Evolutionary conservation across 23 tunicate species (phyloP).

Genomic region (Styela clava): DNA sequence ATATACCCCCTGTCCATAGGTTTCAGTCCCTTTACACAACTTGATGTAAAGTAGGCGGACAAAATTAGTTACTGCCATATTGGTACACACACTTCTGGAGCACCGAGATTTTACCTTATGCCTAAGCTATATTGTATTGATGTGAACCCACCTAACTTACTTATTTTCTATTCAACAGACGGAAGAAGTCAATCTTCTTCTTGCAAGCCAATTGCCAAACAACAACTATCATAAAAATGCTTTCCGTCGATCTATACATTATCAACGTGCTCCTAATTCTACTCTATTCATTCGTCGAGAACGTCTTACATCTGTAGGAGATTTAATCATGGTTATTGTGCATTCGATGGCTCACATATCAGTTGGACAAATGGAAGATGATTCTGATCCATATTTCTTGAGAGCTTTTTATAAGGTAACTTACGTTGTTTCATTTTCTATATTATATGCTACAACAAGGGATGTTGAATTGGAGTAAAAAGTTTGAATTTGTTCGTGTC

Average conservation of each 20-base stretch:
- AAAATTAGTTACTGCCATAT: too few relatives aligned
- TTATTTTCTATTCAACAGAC: neutral
- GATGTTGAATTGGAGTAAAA: neutral
- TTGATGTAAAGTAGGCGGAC: too few relatives aligned
- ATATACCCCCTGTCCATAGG: too few relatives aligned
- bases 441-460: too few relatives aligned
- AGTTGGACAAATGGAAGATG: conserved; percentile 83
- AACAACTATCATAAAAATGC: conserved; percentile 88
- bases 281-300: conserved; percentile 64
- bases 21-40: too few relatives aligned
- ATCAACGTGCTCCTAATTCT: conserved; percentile 54
- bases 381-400: conserved; percentile 85
- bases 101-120: too few relatives aligned
- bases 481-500: neutral
- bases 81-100: too few relatives aligned
- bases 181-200: conserved; percentile 40
- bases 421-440: neutral
- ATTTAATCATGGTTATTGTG: conserved; percentile 81
- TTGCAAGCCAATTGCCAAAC: conserved; percentile 65
- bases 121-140: too few relatives aligned
- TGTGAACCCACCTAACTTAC: too few relatives aligned
- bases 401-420: conserved; percentile 89
- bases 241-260: conserved; percentile 84
- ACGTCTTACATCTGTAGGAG: conserved; percentile 74
- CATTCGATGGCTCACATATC: conserved; percentile 89